Percentiles rank a stretch among this genome's conserved stretches.
These are phyloP conservation scores for Parambassis ranga DNA, from an alignment of 2,797 vertebrate genomes.

Conservation along the genomic window DNA sequence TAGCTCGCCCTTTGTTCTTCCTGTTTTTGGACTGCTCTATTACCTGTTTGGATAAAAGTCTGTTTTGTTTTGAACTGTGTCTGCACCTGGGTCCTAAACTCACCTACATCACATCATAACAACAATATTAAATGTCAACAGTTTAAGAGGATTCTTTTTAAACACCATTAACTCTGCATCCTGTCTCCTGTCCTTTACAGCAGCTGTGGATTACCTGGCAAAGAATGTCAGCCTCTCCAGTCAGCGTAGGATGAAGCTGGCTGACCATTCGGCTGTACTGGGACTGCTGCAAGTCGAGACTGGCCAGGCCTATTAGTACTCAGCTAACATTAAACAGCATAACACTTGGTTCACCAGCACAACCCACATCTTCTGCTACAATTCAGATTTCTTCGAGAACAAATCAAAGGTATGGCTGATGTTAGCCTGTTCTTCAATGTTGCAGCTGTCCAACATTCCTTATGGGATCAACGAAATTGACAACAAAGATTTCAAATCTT, in stretches of 20 bases:
- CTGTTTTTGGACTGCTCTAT: no score
- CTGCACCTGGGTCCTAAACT: no score
- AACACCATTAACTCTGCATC: background rate
- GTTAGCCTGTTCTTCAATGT: conserved; percentile 15
- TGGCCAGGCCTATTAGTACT: conserved; percentile 90
- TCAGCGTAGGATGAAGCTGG: conserved; percentile 94
- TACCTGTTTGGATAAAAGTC: no score
- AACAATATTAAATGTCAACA: background rate
- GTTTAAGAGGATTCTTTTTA: background rate
- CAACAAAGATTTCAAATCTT: background rate
- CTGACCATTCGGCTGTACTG: conserved; percentile 93
- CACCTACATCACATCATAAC: no score
- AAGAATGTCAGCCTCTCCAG: conserved; percentile 95
- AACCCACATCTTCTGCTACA: conserved; percentile 37
- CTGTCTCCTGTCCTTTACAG: conserved; percentile 42
- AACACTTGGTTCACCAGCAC: conserved; percentile 65
- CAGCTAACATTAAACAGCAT: background rate
- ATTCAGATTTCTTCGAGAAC: conserved; percentile 24
- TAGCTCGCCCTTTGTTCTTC: no score
- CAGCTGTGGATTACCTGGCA: conserved; percentile 94
- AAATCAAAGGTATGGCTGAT: background rate
- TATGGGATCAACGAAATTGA: conserved; percentile 10
- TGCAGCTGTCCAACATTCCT: conserved; percentile 27
- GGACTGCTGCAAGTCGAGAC: conserved; percentile 97
- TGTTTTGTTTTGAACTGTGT: no score